Percentiles rank a stretch among this genome's conserved stretches.
Conservation (phyloP, 2,888 invertebrate genomes). For the Chrysina gloriosa region DNA sequence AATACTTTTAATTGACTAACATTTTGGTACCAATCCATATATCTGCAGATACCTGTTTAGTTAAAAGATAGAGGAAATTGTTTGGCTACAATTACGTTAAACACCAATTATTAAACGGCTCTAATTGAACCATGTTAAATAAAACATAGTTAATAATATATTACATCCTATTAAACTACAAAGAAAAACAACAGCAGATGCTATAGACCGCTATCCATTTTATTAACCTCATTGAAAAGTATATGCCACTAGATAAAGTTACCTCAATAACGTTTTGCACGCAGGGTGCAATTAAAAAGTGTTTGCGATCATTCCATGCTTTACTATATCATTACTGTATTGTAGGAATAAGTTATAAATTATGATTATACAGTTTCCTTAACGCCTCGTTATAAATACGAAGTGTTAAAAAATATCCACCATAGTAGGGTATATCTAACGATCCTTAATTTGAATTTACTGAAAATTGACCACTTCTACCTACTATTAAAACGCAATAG, state of each 20-base stretch:
- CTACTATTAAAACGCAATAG: conserved; percentile 1
- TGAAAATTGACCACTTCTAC: not conserved
- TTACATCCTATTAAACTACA: too few species aligned
- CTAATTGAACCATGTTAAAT: too few species aligned
- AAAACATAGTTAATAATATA: too few species aligned
- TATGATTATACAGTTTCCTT: conserved; percentile 6
- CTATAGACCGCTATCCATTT: not conserved
- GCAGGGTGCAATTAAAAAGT: conserved; percentile 10
- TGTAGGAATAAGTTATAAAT: conserved; percentile 19
- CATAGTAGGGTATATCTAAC: not conserved
- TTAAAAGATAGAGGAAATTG: too few species aligned
- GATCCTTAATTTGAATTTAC: conserved; percentile 9
- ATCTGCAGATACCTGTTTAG: too few species aligned
- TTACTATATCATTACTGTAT: conserved; percentile 1
- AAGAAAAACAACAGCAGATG: too few species aligned
- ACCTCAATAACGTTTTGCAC: not conserved
- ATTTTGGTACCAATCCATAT: too few species aligned
- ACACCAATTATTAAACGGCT: too few species aligned
- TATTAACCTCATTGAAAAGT: not conserved
- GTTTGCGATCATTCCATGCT: not conserved
- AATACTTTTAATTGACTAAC: too few species aligned
- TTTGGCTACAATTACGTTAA: too few species aligned
- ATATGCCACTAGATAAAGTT: conserved; percentile 2
- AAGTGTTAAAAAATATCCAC: conserved; percentile 15
- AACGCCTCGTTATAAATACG: conserved; percentile 18